Evolutionary conservation across 1,140 invertebrate species (phyloP).

Genomic region (Coelopa frigida): DNA sequence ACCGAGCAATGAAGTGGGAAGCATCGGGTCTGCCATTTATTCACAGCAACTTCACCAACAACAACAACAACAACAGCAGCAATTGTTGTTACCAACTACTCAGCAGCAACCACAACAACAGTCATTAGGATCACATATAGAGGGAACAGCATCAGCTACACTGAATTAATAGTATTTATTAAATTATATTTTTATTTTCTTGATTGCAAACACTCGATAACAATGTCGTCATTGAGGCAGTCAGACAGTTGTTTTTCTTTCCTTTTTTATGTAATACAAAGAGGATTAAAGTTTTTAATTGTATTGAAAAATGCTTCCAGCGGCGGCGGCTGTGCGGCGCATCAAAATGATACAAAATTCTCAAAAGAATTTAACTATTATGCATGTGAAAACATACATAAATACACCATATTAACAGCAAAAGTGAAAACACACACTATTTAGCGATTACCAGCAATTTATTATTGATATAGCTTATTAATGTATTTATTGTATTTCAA

Average conservation of each 20-base stretch:
- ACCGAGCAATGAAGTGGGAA: not conserved
- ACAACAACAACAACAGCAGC: conserved; percentile 8
- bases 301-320: conserved; percentile 5
- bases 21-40: conserved; percentile 24
- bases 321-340: too few relatives aligned
- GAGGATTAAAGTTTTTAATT: conserved; percentile 7
- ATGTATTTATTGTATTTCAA: conserved; percentile 9
- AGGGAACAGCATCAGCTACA: conserved; percentile 19
- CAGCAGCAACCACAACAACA: conserved; percentile 3
- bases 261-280: conserved; percentile 3
- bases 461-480: conserved; percentile 8
- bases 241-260: conserved; percentile 8
- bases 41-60: conserved; percentile 25
- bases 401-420: not conserved
- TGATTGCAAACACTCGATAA: not conserved
- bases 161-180: conserved; percentile 9
- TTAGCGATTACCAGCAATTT: too few relatives aligned
- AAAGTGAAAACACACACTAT: too few relatives aligned
- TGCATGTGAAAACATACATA: not conserved
- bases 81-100: not conserved
- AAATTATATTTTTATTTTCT: conserved; percentile 6
- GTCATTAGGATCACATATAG: not conserved
- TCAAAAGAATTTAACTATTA: conserved; percentile 2
- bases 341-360: conserved; percentile 6
- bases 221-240: conserved; percentile 3